Evolutionary conservation across 2,888 invertebrate species (phyloP).

Genomic region (Gortyna flavago): DNA sequence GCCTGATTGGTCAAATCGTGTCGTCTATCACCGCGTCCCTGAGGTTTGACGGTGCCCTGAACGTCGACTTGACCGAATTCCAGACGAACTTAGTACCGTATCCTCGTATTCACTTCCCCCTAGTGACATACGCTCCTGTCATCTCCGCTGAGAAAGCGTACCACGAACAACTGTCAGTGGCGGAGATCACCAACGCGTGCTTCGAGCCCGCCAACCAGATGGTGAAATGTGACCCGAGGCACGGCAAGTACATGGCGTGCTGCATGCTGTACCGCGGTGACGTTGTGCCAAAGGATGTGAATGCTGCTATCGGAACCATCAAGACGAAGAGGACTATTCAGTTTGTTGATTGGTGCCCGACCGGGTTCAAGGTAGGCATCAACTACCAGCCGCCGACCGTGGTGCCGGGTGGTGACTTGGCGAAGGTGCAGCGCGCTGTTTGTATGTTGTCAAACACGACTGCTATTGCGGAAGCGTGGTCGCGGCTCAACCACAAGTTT

Average conservation of each 20-base stretch:
- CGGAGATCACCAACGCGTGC: conserved; percentile 98
- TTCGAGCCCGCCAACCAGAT: conserved; percentile 99
- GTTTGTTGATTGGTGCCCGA: conserved; percentile 98
- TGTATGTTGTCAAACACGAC: conserved; percentile 99
- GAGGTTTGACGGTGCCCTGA: conserved; percentile 97
- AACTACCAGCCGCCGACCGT: conserved; percentile 97
- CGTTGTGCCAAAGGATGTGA: conserved; percentile 98
- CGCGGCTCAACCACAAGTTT: conserved; percentile 98
- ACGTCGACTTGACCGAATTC: conserved; percentile 98
- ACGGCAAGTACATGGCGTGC: conserved; percentile 98
- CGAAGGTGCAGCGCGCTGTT: conserved; percentile 97
- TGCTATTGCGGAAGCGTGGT: conserved; percentile 99
- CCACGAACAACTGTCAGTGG: conserved; percentile 97
- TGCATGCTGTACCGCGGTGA: conserved; percentile 98
- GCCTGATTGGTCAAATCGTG: conserved; percentile 98
- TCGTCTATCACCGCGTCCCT: conserved; percentile 97
- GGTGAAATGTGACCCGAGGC: conserved; percentile 97
- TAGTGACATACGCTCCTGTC: conserved; percentile 97
- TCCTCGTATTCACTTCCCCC: conserved; percentile 98
- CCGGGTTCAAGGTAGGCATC: conserved; percentile 94
- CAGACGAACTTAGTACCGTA: conserved; percentile 98
- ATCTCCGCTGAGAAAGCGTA: conserved; percentile 98
- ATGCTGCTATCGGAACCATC: conserved; percentile 97
- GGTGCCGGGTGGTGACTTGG: conserved; percentile 97
- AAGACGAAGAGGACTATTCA: conserved; percentile 98